A percentile compares a stretch with the other conserved stretches of the same genome.
Conservation (phyloP, 2,113 vertebrate genomes). For the Marmota flaviventris region DNA sequence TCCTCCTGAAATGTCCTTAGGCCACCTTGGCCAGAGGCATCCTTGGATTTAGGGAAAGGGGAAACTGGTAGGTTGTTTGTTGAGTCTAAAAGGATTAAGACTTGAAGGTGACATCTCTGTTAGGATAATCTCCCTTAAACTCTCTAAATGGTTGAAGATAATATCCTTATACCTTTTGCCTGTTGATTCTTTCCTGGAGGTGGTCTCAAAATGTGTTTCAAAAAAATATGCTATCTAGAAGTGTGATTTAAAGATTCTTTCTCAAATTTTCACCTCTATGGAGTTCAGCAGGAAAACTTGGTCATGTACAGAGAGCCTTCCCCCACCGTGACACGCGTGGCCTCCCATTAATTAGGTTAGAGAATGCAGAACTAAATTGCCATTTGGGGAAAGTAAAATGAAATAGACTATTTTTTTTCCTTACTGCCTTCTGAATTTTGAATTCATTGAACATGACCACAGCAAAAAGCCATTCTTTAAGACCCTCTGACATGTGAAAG, state of each 20-base stretch:
- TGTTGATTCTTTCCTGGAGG: slow-evolving; percentile 72
- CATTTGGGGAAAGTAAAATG: slow-evolving; percentile 38
- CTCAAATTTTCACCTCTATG: slow-evolving; percentile 58
- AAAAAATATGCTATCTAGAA: slow-evolving; percentile 72
- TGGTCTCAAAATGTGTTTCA: slow-evolving; percentile 78
- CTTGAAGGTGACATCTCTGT: slow-evolving; percentile 81
- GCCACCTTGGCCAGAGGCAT: slow-evolving; percentile 72
- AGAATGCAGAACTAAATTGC: slow-evolving; percentile 28
- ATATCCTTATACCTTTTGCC: slow-evolving; percentile 71
- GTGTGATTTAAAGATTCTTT: slow-evolving; percentile 80
- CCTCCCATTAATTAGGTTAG: slow-evolving; percentile 65
- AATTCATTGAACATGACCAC: slow-evolving; percentile 59
- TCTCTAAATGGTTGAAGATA: slow-evolving; percentile 64
- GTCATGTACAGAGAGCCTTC: slow-evolving; percentile 60
- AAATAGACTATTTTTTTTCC: not conserved
- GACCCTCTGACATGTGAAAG: slow-evolving; percentile 62
- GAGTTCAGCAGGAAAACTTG: slow-evolving; percentile 75
- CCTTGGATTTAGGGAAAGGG: slow-evolving; percentile 72
- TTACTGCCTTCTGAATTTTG: slow-evolving; percentile 44
- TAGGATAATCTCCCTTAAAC: slow-evolving; percentile 69
- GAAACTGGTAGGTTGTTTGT: slow-evolving; percentile 49
- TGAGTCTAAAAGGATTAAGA: slow-evolving; percentile 51
- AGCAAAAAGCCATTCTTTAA: slow-evolving; percentile 48
- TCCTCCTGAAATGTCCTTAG: slow-evolving; percentile 51
- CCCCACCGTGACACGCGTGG: slow-evolving; percentile 69